Evolutionary conservation across 2,113 vertebrate genomes (phyloP), one percentile per base, ranked within the genome.

Genomic region (Mystacornis crossleyi): DNA sequence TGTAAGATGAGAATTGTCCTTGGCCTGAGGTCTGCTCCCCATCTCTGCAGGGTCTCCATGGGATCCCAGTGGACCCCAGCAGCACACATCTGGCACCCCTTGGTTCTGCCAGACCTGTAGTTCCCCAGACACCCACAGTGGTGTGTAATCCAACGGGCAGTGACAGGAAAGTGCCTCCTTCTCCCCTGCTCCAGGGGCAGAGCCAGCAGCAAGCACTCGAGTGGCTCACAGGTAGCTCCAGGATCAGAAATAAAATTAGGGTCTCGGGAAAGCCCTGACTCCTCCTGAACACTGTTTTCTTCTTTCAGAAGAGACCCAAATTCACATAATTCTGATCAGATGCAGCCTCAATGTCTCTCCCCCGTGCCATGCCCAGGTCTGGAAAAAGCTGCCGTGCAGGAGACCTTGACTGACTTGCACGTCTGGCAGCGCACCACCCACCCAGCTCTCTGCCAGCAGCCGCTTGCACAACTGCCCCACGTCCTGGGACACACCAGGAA

Each of bases 361-460:
- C n/a, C 38, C 6, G 2, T 14, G 33, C 34, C 19, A 9, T 64
- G 33, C 14, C 34, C 70, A 85, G 85, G 81, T 12, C 55, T 29
- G 70, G 65, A 70, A 42, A 84, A 89, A 83, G 50, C 45, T 31
- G 34, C 36, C 6, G 0, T 11, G 45, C 51, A 79, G 33, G 55
- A 82, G 42, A 90, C 82, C 61, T 55, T 69, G 66, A 79, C 57
- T 3, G 0, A 60, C 61, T 66, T 43, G 28, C 1, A 12, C 0
- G 0, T 66, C 51, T 1, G 2, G 70, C 4, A 2, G 47, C 18
- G 38, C 43, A 87, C 70, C 20, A 34, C 36, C 55, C 54, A 53
- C 47, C n/a, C 65, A 86, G 40, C 50, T 36, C 50, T 24, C 48
- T 43, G 83, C 81, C 86, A 93, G 72, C 47, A 92, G 73, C 45